Conservation (phyloP, 2,888 invertebrate species). For the Orchesellides sinensis region DNA sequence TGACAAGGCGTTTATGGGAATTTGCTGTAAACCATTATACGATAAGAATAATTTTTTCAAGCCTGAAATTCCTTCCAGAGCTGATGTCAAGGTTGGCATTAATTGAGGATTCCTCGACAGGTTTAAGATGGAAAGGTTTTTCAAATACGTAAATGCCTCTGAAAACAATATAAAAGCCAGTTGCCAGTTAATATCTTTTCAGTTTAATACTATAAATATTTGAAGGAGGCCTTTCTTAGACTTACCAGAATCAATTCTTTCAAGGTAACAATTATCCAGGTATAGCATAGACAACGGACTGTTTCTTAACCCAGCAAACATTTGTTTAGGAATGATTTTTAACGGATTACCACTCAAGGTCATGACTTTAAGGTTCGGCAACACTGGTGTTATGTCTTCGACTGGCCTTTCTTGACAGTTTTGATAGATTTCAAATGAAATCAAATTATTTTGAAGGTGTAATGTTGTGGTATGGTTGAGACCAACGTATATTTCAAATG, state of each 20-base stretch:
- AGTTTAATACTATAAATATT: no score
- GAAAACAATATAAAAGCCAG: conserved; percentile 5
- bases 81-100: conserved; percentile 42
- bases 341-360: conserved; percentile 68
- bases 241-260: conserved; percentile 66
- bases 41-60: conserved; percentile 36
- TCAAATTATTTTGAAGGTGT: conserved; percentile 48
- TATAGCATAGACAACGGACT: conserved; percentile 53
- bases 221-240: no score
- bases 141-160: conserved; percentile 66
- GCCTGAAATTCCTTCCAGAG: conserved; percentile 32
- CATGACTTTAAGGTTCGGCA: conserved; percentile 55
- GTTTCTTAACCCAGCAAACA: conserved; percentile 67
- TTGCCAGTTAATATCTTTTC: not conserved
- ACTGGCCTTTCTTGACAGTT: conserved; percentile 20
- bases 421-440: conserved; percentile 54
- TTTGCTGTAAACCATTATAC: conserved; percentile 43
- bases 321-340: conserved; percentile 64
- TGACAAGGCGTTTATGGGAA: conserved; percentile 54
- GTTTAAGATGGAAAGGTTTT: conserved; percentile 46
- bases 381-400: conserved; percentile 49
- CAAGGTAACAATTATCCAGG: conserved; percentile 57
- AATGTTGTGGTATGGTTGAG: conserved; percentile 16
- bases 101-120: conserved; percentile 63
- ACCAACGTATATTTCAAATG: conserved; percentile 58